Evolutionary conservation across 1,140 invertebrate genomes (phyloP).

Genomic region (Zaprionus africanus): DNA sequence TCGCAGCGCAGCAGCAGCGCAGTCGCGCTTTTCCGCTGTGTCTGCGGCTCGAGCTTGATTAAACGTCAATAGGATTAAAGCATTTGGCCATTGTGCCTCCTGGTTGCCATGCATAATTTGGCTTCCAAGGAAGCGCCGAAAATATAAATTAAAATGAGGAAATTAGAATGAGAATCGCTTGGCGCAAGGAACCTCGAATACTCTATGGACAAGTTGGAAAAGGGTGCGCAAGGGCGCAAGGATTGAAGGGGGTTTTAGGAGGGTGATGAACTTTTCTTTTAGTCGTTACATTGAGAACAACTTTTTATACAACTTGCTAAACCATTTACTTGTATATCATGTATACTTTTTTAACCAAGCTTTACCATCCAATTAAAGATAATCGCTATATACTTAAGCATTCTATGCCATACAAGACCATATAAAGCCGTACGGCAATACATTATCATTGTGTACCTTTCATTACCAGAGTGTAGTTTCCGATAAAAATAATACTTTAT

Average conservation of each 20-base stretch:
- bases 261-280: too few relatives aligned
- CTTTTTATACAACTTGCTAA: too few relatives aligned
- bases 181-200: not conserved
- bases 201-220: not conserved
- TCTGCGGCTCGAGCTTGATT: constrained; percentile 53
- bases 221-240: too few relatives aligned
- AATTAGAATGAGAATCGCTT: constrained; percentile 12
- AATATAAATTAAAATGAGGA: constrained; percentile 47
- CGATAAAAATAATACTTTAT: too few relatives aligned
- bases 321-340: not conserved
- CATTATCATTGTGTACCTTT: not conserved
- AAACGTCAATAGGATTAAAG: constrained; percentile 81
- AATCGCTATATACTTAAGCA: too few relatives aligned
- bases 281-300: too few relatives aligned
- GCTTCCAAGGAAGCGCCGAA: constrained; percentile 39
- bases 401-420: not conserved
- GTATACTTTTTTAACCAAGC: not conserved
- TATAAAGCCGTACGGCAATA: not conserved
- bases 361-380: not conserved
- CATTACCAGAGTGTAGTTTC: too few relatives aligned
- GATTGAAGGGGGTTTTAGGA: too few relatives aligned
- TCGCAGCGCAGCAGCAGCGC: not conserved
- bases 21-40: not conserved
- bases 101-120: constrained; percentile 41
- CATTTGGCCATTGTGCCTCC: constrained; percentile 55